Conservation (phyloP, 2,888 invertebrate species). For the Conchocele bisecta region DNA sequence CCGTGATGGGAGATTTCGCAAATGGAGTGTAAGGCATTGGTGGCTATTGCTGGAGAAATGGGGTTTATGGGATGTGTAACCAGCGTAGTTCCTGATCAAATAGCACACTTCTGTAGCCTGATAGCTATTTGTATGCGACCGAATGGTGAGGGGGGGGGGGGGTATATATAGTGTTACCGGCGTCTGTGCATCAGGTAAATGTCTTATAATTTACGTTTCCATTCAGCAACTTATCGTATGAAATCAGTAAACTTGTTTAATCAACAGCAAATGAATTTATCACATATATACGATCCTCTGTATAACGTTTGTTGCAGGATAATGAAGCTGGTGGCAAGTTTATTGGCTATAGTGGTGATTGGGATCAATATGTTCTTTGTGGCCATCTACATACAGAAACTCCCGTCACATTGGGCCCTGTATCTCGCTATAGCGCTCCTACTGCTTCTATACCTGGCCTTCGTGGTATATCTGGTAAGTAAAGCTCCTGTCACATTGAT, state of each 20-base stretch:
- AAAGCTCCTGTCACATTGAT: not conserved
- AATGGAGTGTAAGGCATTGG: conserved; percentile 84
- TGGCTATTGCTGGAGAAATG: conserved; percentile 85
- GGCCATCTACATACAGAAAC: conserved; percentile 84
- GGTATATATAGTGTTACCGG: too few species aligned
- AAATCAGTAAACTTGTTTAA: too few species aligned
- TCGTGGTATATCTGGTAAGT: conserved; percentile 89
- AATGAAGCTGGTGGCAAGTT: conserved; percentile 88
- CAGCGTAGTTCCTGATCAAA: too few species aligned
- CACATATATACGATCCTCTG: too few species aligned
- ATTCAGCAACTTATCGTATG: too few species aligned
- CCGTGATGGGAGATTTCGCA: conserved; percentile 93
- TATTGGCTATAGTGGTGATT: conserved; percentile 89
- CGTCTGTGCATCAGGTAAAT: too few species aligned
- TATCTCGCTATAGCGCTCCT: conserved; percentile 84
- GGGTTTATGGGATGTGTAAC: too few species aligned
- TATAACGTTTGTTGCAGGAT: conserved; percentile 84
- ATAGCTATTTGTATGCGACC: too few species aligned
- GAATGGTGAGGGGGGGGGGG: not conserved
- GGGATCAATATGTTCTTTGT: conserved; percentile 92
- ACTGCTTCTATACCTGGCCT: conserved; percentile 87
- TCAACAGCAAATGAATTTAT: too few species aligned
- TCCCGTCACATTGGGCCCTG: conserved; percentile 82
- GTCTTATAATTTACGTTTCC: too few species aligned
- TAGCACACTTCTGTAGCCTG: too few species aligned